Percentiles rank a stretch among this genome's conserved stretches.
These are phyloP conservation scores for Monochamus saltuarius DNA, from an alignment of 1,140 invertebrate genomes.

Conservation along the genomic window DNA sequence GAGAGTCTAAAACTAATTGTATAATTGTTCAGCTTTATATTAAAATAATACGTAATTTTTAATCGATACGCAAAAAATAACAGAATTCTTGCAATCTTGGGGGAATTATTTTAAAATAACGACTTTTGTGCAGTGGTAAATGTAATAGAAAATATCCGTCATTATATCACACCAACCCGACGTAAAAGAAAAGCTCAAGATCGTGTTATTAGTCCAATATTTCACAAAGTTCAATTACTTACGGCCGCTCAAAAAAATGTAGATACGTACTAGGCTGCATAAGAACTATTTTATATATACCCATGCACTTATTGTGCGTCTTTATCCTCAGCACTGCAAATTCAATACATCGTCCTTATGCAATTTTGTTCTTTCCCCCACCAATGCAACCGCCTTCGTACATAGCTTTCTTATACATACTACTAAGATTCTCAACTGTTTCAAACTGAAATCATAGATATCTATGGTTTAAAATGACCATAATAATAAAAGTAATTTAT, in stretches of 20 bases:
- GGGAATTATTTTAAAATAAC: too few species aligned
- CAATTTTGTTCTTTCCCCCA: slow-evolving; percentile 39
- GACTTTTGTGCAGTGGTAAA: too few species aligned
- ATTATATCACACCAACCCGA: too few species aligned
- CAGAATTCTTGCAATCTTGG: too few species aligned
- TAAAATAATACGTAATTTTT: too few species aligned
- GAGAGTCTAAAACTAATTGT: too few species aligned
- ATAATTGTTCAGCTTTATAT: too few species aligned
- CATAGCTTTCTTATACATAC: slow-evolving; percentile 43
- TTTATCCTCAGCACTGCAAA: slow-evolving; percentile 19
- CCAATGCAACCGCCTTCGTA: slow-evolving; percentile 34
- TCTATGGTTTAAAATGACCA: slow-evolving; percentile 41
- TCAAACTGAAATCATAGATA: slow-evolving; percentile 42
- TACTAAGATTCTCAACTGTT: slow-evolving; percentile 44
- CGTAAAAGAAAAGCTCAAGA: not conserved
- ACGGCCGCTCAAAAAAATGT: slow-evolving; percentile 21
- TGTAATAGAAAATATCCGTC: too few species aligned
- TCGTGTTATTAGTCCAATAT: slow-evolving; percentile 22
- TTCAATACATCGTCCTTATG: slow-evolving; percentile 31
- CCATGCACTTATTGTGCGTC: slow-evolving; percentile 23
- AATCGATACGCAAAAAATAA: too few species aligned
- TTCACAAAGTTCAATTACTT: slow-evolving; percentile 24
- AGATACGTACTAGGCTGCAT: slow-evolving; percentile 24
- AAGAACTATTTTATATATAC: slow-evolving; percentile 27
- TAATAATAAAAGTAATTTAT: slow-evolving; percentile 18